Percentiles rank a stretch among this genome's conserved stretches.
Evolutionary conservation across 2,888 invertebrate species (phyloP).

Genomic region (Lasioglossum villosulum): DNA sequence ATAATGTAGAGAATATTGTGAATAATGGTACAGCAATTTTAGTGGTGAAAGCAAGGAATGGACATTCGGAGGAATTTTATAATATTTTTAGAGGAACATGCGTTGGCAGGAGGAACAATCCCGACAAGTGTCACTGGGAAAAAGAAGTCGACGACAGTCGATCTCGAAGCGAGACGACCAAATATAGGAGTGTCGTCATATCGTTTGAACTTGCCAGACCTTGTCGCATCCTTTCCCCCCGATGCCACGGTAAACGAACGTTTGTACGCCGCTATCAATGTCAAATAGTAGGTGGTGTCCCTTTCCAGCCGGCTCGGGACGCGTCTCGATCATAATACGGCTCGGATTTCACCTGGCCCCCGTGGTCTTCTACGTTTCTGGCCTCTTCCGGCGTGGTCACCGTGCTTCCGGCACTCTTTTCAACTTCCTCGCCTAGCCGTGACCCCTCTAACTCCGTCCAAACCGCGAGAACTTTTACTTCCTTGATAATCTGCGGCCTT

Average conservation of each 20-base stretch:
- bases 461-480: background rate
- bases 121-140: background rate
- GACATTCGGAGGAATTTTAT: too few relatives aligned
- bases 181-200: constrained; percentile 70
- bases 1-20: too few relatives aligned
- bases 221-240: constrained; percentile 40
- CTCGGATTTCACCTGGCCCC: constrained; percentile 65
- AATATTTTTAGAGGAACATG: too few relatives aligned
- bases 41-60: too few relatives aligned
- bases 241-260: constrained; percentile 40
- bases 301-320: constrained; percentile 42
- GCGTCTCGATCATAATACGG: constrained; percentile 65
- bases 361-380: constrained; percentile 21
- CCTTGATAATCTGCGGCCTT: background rate
- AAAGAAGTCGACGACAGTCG: background rate
- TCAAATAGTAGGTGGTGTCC: constrained; percentile 61
- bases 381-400: constrained; percentile 55
- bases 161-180: constrained; percentile 35
- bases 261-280: constrained; percentile 66
- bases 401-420: constrained; percentile 66
- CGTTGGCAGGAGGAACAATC: background rate
- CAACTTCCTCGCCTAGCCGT: constrained; percentile 53
- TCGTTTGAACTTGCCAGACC: constrained; percentile 60
- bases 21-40: too few relatives aligned
- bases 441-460: background rate